Evolutionary conservation across 2,797 vertebrate genomes (phyloP), one percentile per base, ranked within the genome.

Genomic region (Cynopterus sphinx): DNA sequence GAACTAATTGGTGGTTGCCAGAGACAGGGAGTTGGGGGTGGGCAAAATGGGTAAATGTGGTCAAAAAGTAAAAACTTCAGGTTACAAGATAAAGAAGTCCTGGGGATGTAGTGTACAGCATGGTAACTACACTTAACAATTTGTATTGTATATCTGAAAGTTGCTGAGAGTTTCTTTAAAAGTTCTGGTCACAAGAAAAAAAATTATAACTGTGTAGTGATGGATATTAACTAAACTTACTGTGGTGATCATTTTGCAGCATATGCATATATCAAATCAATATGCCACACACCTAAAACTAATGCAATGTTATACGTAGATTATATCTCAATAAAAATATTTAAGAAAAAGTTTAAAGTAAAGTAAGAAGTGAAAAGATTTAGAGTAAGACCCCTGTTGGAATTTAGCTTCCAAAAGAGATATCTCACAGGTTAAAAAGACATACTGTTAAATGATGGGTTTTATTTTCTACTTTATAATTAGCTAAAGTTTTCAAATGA

Each of bases 401-500:
- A 94, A 92, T 83, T 95, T 75, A 63, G 63, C 65, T 94, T 90
- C 41, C 70, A 90, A 36, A 83, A 90, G 53, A 90, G 39, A 10
- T 55, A 49, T 71, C 71, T 71, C 59, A 53, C 39, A 87, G 71
- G 28, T 92, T 95, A 90, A 71, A 13, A 70, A 91, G 74, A 75
- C 57, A 51, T 57, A 65, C 28, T 89, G 51, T 90, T 68, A 94
- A 85, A 49, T 63, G n/a, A 33, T 17, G 10, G 59, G 39, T 91
- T 94, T 91, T 61, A 41, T 95, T 92, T 96, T 74, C 78, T 96
- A 67, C 78, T 81, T 88, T 88, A 81, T 88, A 88, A 95, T 96
- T 96, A 96, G 94, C 89, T 90, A 93, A 92, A 97, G 96, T 91
- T 61, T 61, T 92, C 83, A 87, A 67, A 67, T 82, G 39, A 43